Evolutionary conservation across 2,113 vertebrate species (phyloP).

Genomic region (Pteruthius melanotis): DNA sequence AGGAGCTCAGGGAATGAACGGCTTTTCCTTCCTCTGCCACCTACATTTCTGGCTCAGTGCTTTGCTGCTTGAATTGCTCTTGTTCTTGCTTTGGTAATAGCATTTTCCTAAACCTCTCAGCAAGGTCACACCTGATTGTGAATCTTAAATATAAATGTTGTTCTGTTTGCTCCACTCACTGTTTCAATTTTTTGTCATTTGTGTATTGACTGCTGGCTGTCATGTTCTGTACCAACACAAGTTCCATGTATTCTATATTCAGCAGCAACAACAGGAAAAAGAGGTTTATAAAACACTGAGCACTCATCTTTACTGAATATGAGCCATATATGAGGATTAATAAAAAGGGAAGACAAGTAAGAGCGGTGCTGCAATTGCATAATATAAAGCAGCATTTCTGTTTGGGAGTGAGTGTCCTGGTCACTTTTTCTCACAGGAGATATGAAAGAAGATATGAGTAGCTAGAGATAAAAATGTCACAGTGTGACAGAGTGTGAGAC

Average conservation of each 20-base stretch:
- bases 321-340: background rate
- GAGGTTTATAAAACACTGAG: background rate
- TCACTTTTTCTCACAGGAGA: background rate
- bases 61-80: background rate
- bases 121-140: background rate
- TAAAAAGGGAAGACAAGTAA: background rate
- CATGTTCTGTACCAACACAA: background rate
- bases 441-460: background rate
- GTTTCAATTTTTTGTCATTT: background rate
- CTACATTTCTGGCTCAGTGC: background rate
- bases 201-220: background rate
- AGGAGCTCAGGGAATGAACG: background rate
- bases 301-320: background rate
- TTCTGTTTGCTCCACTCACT: background rate
- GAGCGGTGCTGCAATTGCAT: background rate
- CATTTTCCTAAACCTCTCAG: background rate
- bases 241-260: background rate
- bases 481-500: background rate
- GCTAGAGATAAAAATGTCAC: background rate
- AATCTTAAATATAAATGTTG: background rate
- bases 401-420: background rate
- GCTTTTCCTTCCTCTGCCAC: background rate
- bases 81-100: background rate
- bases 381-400: background rate
- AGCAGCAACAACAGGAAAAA: background rate